Conservation (phyloP, 2,113 vertebrate species). For the Tenebrosternarchus preto region DNA sequence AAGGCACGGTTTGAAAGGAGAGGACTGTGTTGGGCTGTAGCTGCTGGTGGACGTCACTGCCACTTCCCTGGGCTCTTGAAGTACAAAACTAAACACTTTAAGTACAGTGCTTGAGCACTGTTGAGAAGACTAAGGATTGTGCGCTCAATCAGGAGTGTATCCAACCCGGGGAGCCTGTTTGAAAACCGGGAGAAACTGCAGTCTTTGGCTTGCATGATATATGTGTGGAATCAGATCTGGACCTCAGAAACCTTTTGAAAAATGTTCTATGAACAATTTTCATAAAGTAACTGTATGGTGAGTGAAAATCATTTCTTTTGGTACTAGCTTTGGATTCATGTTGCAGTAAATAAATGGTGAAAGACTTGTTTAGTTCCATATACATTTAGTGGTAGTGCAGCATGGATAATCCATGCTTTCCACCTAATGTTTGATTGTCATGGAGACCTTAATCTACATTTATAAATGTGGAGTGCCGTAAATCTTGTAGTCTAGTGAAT, state of each 20-base stretch:
- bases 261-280: constrained; percentile 12
- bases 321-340: not conserved
- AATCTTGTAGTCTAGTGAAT: not conserved
- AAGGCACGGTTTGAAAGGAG: constrained; percentile 63
- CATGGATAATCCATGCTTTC: not conserved
- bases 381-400: not conserved
- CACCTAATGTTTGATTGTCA: not conserved
- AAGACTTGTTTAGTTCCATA: not conserved
- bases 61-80: constrained; percentile 67
- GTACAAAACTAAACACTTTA: not conserved
- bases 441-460: not conserved
- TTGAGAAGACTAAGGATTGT: constrained; percentile 21
- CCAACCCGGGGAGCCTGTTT: constrained; percentile 7
- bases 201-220: not conserved
- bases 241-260: constrained; percentile 30
- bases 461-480: not conserved
- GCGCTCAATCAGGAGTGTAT: constrained; percentile 12
- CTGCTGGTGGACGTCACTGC: constrained; percentile 72
- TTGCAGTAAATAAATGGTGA: not conserved
- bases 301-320: constrained; percentile 15
- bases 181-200: constrained; percentile 8
- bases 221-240: constrained; percentile 30
- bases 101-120: constrained; percentile 9
- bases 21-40: constrained; percentile 68
- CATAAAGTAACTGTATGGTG: constrained; percentile 19